Conservation (phyloP, 2,888 invertebrate species). For the Timema cristinae region DNA sequence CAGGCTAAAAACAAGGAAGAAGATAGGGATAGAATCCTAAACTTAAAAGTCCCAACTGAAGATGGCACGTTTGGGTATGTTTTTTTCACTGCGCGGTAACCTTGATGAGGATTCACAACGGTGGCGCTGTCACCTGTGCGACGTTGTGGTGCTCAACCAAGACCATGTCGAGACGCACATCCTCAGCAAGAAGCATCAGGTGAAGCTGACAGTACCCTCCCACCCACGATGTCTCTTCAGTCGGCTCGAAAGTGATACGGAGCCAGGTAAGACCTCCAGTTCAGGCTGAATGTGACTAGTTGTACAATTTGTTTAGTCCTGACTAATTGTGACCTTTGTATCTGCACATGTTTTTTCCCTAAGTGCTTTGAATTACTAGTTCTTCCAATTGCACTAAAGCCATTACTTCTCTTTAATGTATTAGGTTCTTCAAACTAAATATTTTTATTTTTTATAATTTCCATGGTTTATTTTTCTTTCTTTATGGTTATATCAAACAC, state of each 20-base stretch:
- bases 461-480: no score
- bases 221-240: slow-evolving; percentile 39
- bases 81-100: slow-evolving; percentile 43
- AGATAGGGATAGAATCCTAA: slow-evolving; percentile 21
- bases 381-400: no score
- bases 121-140: slow-evolving; percentile 52
- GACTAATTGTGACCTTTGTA: no score
- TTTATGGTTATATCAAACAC: no score
- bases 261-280: not conserved
- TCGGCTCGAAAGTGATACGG: slow-evolving; percentile 32
- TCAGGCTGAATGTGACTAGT: no score
- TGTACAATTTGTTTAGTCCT: no score
- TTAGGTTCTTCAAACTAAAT: no score
- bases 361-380: no score
- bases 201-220: slow-evolving; percentile 44
- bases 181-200: slow-evolving; percentile 44
- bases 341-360: no score
- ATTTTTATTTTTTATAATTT: no score
- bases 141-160: slow-evolving; percentile 40
- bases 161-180: slow-evolving; percentile 28
- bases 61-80: slow-evolving; percentile 48
- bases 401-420: no score
- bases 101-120: slow-evolving; percentile 26
- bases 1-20: not conserved
- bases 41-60: slow-evolving; percentile 41